Conservation (phyloP, 2,888 invertebrate genomes). For the Apamea sordens region DNA sequence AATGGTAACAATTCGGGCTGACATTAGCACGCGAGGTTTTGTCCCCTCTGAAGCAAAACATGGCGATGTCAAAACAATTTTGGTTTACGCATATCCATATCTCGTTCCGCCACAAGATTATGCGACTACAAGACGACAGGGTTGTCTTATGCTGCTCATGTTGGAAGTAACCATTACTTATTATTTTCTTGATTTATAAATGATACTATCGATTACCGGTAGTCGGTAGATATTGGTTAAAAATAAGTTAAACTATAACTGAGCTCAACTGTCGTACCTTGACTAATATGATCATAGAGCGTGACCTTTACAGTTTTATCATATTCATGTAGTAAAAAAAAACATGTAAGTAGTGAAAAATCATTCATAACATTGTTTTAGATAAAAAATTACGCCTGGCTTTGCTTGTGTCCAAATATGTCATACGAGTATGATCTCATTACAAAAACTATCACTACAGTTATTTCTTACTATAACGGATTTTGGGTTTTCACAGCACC, state of each 20-base stretch:
- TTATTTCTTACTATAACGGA: constrained; percentile 12
- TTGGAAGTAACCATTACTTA: not conserved
- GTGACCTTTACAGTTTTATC: not conserved
- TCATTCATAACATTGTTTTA: not conserved
- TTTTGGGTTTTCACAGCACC: constrained; percentile 14
- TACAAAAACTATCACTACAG: constrained; percentile 3
- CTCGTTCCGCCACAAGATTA: not conserved
- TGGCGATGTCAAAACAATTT: too few relatives aligned
- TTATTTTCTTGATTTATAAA: not conserved
- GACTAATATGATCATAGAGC: too few relatives aligned
- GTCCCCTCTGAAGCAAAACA: not conserved
- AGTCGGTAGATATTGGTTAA: not conserved
- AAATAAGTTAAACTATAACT: not conserved
- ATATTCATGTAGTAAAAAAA: not conserved
- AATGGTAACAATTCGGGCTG: not conserved
- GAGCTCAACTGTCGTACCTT: not conserved
- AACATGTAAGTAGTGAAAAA: not conserved
- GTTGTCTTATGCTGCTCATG: not conserved
- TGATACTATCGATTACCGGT: not conserved
- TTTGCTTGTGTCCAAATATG: not conserved
- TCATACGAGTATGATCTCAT: not conserved
- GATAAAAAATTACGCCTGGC: not conserved
- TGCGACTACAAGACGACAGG: not conserved
- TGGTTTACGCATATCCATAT: not conserved
- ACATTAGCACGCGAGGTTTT: not conserved